Conservation (phyloP, 2,113 vertebrate species). For the Chaetops frenatus region DNA sequence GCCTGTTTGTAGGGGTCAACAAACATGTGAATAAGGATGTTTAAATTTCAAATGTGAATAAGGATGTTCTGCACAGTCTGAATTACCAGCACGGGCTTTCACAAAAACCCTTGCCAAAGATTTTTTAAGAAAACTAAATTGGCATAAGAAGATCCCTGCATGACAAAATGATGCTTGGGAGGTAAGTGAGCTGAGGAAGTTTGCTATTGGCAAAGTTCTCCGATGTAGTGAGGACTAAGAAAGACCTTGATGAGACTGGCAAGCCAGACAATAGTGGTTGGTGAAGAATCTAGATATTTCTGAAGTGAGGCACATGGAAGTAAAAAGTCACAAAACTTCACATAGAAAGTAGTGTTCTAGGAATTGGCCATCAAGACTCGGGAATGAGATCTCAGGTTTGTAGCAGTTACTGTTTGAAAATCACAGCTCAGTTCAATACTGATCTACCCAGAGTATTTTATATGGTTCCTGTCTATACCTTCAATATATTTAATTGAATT, state of each 20-base stretch:
- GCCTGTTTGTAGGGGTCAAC: neutral
- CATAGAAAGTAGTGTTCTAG: accelerated
- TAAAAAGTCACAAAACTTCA: neutral
- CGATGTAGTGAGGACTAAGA: neutral
- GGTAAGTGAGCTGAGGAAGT: neutral
- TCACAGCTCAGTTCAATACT: neutral
- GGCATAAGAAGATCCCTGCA: neutral
- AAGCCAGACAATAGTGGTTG: neutral
- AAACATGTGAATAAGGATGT: neutral
- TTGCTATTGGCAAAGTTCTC: neutral
- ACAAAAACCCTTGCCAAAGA: neutral
- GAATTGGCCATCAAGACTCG: neutral
- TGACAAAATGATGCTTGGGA: neutral
- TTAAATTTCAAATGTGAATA: neutral
- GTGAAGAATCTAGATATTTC: neutral
- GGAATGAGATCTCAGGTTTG: neutral
- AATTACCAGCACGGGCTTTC: neutral
- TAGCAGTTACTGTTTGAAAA: neutral
- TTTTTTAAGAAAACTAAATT: neutral
- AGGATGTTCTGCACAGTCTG: neutral
- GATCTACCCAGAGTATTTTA: neutral
- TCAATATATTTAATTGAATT: neutral
- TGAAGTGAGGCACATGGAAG: neutral
- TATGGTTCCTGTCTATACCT: neutral
- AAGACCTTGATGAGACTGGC: neutral